A percentile compares a stretch with the other conserved stretches of the same genome.
Conservation (phyloP, 1,140 invertebrate species). For the Caenorhabditis tropicalis region DNA sequence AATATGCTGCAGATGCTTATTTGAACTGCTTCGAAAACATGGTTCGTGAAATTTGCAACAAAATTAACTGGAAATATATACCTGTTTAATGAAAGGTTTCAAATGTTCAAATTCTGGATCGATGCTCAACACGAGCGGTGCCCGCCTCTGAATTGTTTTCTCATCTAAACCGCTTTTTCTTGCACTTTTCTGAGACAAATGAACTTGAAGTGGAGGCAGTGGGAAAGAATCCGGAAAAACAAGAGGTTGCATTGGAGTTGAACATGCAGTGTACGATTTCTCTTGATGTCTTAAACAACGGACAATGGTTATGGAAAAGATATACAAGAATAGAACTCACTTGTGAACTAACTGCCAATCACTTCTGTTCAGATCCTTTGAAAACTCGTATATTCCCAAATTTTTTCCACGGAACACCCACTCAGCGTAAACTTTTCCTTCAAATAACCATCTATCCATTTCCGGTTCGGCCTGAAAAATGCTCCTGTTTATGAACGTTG, state of each 20-base stretch:
- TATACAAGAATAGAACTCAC: neutral
- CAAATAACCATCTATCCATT: slow-evolving; percentile 70
- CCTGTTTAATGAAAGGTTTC: slow-evolving; percentile 62
- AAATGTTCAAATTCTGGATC: slow-evolving; percentile 69
- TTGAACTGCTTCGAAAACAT: too few species aligned
- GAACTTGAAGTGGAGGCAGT: slow-evolving; percentile 68
- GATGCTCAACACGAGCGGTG: slow-evolving; percentile 63
- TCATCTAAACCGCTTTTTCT: slow-evolving; percentile 52
- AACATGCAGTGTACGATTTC: slow-evolving; percentile 55
- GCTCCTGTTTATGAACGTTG: too few species aligned
- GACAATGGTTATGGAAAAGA: neutral
- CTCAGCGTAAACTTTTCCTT: slow-evolving; percentile 66
- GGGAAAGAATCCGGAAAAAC: slow-evolving; percentile 65
- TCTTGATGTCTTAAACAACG: slow-evolving; percentile 62
- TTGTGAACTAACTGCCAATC: slow-evolving; percentile 70
- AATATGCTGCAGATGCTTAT: neutral
- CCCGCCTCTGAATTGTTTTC: slow-evolving; percentile 47
- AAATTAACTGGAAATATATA: slow-evolving; percentile 25
- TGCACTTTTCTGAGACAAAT: slow-evolving; percentile 54
- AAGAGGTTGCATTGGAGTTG: slow-evolving; percentile 57
- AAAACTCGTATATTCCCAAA: slow-evolving; percentile 69
- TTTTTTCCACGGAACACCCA: slow-evolving; percentile 68
- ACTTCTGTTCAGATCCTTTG: slow-evolving; percentile 66
- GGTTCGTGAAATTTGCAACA: neutral
- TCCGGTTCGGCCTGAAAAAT: slow-evolving; percentile 66